phyloP scores from a whole-genome alignment of 2,113 vertebrate genomes.

The Cranoglanis bouderius region DNA sequence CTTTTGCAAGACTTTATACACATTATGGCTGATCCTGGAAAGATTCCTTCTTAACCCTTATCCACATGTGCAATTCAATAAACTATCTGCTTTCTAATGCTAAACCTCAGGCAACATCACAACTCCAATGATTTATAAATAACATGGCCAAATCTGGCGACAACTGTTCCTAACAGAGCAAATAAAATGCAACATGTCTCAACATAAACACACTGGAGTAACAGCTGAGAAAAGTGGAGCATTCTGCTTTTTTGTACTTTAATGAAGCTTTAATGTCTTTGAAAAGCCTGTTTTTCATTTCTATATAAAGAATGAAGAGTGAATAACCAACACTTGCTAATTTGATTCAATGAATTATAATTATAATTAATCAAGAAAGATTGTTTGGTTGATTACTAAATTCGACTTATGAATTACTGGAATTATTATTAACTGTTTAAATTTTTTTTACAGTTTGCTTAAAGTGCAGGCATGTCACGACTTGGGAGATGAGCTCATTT shows the following conservation, averaged over 20 bases:
- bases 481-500: background rate
- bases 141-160: background rate
- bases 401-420: constrained; percentile 32
- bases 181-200: background rate
- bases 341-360: constrained; percentile 2
- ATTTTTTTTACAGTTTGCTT: constrained; percentile 7
- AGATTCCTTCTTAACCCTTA: background rate
- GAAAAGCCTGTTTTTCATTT: background rate
- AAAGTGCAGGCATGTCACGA: constrained; percentile 28
- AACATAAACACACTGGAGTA: background rate
- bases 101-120: constrained; percentile 12
- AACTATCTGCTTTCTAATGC: background rate
- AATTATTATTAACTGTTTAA: constrained; percentile 38
- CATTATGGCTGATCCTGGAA: background rate
- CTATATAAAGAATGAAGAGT: background rate
- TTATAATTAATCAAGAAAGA: constrained; percentile 31
- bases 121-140: constrained; percentile 13
- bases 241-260: background rate
- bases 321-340: background rate
- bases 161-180: background rate
- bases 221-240: background rate
- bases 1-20: background rate
- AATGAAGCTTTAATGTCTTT: background rate
- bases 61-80: background rate
- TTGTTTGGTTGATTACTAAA: constrained; percentile 40